These are phyloP conservation scores for Palythoa heliodiscus DNA, from an alignment of 92 coral and sea anemone genomes.

Conservation along the genomic window DNA sequence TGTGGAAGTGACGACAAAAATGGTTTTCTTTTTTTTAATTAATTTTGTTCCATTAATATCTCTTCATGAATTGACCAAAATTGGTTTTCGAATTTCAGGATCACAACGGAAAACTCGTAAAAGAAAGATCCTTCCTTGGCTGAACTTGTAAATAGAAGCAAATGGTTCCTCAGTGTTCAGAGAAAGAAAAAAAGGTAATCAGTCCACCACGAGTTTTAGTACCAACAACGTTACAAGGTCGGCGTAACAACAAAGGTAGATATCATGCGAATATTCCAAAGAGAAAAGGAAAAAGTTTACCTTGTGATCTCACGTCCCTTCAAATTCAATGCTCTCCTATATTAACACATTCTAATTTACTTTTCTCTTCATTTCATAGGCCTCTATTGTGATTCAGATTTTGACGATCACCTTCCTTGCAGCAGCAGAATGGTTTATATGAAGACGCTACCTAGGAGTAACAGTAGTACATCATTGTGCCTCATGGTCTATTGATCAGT, in stretches of 20 bases:
- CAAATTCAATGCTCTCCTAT: no score
- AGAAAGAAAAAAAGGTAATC: no score
- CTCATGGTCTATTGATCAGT: no score
- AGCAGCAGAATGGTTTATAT: neutral
- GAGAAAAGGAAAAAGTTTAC: conserved; percentile 1
- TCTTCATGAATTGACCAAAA: neutral
- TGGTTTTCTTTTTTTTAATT: neutral
- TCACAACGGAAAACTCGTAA: conserved; percentile 26
- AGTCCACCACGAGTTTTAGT: no score
- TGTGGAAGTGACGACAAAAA: neutral
- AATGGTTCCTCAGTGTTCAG: no score
- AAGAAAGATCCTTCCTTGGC: conserved; percentile 39
- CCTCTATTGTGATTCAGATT: no score
- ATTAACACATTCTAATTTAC: no score
- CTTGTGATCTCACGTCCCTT: no score
- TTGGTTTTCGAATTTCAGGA: neutral
- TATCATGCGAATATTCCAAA: conserved; percentile 1
- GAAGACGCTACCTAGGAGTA: no score
- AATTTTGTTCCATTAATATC: neutral
- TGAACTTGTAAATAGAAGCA: conserved; percentile 6
- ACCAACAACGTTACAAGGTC: conserved; percentile 35
- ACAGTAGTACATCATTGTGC: no score
- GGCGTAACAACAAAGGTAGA: conserved; percentile 40
- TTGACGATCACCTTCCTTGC: neutral
- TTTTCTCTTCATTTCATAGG: no score